These are phyloP conservation scores for Carlito syrichta DNA, from an alignment of 2,113 vertebrate genomes.

Conservation along the genomic window DNA sequence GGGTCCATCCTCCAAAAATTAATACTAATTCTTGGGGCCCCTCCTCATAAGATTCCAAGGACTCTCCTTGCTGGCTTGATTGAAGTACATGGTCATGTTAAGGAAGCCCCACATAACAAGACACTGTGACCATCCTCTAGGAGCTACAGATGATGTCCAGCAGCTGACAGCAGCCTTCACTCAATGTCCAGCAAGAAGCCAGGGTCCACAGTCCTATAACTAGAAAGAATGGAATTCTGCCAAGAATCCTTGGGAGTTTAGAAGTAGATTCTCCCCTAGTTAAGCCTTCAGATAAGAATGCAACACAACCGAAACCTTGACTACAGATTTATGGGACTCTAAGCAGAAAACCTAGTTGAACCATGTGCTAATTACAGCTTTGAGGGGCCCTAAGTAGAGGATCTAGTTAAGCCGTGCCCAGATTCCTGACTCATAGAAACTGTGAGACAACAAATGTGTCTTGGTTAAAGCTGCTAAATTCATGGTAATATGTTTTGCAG, in stretches of 20 bases:
- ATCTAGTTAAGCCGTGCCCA: neutral
- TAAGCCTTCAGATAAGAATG: slow-evolving; percentile 6
- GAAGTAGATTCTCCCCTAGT: neutral
- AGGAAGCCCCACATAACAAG: neutral
- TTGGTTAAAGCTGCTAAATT: neutral
- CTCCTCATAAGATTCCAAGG: neutral
- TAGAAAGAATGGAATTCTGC: neutral
- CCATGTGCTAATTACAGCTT: neutral
- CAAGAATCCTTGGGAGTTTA: neutral
- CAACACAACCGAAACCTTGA: neutral
- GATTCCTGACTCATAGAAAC: neutral
- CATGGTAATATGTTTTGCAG: neutral
- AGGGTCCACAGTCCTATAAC: neutral
- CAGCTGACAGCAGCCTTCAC: neutral
- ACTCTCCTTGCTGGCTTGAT: neutral
- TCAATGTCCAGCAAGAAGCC: neutral
- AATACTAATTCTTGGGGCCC: too few species aligned
- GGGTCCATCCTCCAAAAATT: too few species aligned
- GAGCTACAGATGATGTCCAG: neutral
- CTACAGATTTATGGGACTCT: neutral
- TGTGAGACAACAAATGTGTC: neutral
- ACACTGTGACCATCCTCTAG: neutral
- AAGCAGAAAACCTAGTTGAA: neutral
- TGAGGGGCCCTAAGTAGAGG: neutral
- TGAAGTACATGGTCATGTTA: neutral